A percentile compares a stretch with the other conserved stretches of the same genome.
Evolutionary conservation across 2,113 vertebrate genomes (phyloP).

Genomic region (Phasianus colchicus): DNA sequence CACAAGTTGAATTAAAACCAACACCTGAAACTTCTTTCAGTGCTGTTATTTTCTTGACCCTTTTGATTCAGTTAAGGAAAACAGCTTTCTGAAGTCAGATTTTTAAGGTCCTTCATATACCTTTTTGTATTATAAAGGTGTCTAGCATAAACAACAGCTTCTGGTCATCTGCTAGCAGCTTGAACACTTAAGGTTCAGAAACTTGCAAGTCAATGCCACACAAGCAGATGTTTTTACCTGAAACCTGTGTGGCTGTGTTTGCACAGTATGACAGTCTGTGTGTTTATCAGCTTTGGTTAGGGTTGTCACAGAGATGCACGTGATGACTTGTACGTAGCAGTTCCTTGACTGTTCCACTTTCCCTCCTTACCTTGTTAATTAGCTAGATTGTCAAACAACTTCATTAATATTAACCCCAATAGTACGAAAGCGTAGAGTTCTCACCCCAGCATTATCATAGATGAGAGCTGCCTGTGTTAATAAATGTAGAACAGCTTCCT

Average conservation of each 20-base stretch:
- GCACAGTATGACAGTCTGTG: neutral
- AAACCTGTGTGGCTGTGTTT: neutral
- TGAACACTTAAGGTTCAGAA: neutral
- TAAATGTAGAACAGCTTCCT: neutral
- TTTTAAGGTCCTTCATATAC: neutral
- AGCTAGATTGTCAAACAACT: neutral
- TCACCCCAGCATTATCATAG: neutral
- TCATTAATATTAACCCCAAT: neutral
- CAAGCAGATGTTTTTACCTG: neutral
- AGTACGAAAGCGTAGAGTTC: neutral
- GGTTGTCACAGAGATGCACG: rapidly evolving
- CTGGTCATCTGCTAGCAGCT: neutral
- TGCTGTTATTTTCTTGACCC: neutral
- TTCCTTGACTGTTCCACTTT: neutral
- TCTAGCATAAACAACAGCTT: neutral
- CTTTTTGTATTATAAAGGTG: neutral
- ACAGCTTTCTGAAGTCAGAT: neutral
- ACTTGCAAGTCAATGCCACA: neutral
- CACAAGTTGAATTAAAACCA: neutral
- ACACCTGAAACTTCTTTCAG: neutral
- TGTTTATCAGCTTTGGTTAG: neutral
- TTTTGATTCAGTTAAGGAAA: neutral
- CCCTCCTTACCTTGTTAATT: neutral
- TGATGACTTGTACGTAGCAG: neutral
- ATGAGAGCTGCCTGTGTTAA: neutral